These are phyloP conservation scores for Willowsia nigromaculata DNA, from an alignment of 2,888 invertebrate species.

Conservation along the genomic window DNA sequence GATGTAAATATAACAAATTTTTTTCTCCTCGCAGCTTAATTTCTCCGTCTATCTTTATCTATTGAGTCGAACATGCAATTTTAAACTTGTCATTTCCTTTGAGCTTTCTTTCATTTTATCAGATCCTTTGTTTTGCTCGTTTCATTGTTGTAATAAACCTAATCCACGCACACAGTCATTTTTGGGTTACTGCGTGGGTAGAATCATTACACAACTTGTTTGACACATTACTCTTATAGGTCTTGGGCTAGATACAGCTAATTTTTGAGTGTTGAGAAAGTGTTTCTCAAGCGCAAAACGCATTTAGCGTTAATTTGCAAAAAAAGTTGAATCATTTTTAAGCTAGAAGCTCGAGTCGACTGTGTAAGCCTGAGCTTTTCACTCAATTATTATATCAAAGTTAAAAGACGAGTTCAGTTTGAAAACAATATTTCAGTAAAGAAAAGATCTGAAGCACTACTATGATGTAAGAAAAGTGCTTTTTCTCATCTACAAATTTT, in stretches of 20 bases:
- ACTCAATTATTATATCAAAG: no score
- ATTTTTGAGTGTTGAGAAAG: background rate
- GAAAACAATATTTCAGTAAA: no score
- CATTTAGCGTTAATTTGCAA: background rate
- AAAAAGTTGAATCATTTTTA: no score
- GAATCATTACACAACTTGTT: background rate
- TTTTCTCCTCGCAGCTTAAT: background rate
- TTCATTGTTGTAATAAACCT: background rate
- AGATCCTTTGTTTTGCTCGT: background rate
- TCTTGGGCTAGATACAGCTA: background rate
- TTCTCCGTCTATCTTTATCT: background rate
- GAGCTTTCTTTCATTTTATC: background rate
- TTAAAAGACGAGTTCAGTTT: background rate
- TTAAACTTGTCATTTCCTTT: background rate
- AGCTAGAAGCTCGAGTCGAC: no score
- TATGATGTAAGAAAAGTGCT: no score
- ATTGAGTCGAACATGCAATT: background rate
- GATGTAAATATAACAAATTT: background rate
- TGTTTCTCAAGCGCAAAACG: background rate
- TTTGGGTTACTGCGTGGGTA: background rate
- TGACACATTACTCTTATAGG: background rate
- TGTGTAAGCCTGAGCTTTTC: no score
- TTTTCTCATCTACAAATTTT: no score
- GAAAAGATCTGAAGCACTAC: no score
- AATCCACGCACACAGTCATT: background rate